Percentiles rank a stretch among this genome's conserved stretches.
These are phyloP conservation scores for Diachasmimorpha longicaudata DNA, from an alignment of 1,140 invertebrate genomes.

Conservation along the genomic window DNA sequence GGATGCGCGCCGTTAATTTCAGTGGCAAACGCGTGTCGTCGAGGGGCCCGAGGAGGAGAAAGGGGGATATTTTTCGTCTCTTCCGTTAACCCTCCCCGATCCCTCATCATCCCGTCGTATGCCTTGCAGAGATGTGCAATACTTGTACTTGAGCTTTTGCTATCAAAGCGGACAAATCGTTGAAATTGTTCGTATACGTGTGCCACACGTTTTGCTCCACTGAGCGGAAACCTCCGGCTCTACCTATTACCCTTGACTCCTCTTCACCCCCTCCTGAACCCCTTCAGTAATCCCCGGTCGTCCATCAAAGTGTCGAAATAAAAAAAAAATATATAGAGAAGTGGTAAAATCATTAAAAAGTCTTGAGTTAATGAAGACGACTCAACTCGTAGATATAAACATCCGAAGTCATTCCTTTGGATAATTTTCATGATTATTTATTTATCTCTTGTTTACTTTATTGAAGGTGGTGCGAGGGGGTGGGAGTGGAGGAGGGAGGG, in stretches of 20 bases:
- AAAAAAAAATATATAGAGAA: background rate
- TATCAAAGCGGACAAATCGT: conserved; percentile 24
- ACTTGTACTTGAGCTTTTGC: conserved; percentile 25
- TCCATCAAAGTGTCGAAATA: background rate
- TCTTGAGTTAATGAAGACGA: background rate
- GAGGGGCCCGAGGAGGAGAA: background rate
- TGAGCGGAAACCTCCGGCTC: background rate
- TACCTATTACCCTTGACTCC: background rate
- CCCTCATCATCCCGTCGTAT: background rate
- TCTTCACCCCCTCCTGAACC: background rate
- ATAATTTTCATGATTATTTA: background rate
- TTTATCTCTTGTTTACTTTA: background rate
- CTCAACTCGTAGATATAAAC: background rate
- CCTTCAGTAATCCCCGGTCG: background rate
- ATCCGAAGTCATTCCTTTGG: background rate
- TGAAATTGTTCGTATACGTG: conserved; percentile 25
- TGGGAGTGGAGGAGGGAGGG: too few species aligned
- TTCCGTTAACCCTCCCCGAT: background rate
- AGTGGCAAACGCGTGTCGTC: conserved; percentile 4
- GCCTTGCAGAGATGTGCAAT: background rate
- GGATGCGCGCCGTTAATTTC: conserved; percentile 41
- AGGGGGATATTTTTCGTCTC: background rate
- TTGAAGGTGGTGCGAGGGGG: too few species aligned
- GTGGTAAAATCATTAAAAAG: background rate
- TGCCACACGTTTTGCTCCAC: conserved; percentile 17